Evolutionary conservation across 2,888 invertebrate species (phyloP).

Genomic region (Nomada fabriciana): DNA sequence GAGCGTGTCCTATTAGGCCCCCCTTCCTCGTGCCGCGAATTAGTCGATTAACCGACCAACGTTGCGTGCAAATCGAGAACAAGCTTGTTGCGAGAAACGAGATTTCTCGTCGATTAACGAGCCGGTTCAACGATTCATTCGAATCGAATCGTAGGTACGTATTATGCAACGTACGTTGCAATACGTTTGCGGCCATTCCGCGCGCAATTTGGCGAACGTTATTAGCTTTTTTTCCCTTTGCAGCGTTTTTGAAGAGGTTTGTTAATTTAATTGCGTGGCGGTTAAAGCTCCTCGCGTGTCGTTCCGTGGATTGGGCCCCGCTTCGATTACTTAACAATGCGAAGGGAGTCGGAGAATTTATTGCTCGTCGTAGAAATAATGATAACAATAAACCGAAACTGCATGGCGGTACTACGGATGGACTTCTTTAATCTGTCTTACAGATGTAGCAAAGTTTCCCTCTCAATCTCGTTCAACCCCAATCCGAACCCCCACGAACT

Average conservation of each 20-base stretch:
- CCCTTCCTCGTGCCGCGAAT: constrained; percentile 45
- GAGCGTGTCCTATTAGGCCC: constrained; percentile 44
- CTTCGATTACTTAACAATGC: too few species aligned
- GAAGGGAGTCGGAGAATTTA: too few species aligned
- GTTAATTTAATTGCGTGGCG: too few species aligned
- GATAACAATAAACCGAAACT: too few species aligned
- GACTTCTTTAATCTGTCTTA: not conserved
- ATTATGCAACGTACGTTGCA: not conserved
- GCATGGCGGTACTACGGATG: too few species aligned
- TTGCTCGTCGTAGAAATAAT: too few species aligned
- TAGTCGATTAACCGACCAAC: constrained; percentile 40
- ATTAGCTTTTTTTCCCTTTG: too few species aligned
- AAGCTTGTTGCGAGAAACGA: constrained; percentile 13
- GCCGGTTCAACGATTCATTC: not conserved
- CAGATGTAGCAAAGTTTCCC: not conserved
- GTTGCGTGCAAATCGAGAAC: constrained; percentile 29
- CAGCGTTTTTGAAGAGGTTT: too few species aligned
- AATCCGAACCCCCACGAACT: not conserved
- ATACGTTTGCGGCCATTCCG: not conserved
- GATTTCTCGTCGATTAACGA: constrained; percentile 7
- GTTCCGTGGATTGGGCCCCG: too few species aligned
- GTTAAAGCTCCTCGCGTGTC: too few species aligned
- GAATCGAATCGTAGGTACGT: not conserved
- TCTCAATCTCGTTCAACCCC: not conserved
- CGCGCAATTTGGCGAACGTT: not conserved